Evolutionary conservation across 2,888 invertebrate genomes (phyloP), one percentile per base, ranked within the genome.

Genomic region (Drosophila anomalata): DNA sequence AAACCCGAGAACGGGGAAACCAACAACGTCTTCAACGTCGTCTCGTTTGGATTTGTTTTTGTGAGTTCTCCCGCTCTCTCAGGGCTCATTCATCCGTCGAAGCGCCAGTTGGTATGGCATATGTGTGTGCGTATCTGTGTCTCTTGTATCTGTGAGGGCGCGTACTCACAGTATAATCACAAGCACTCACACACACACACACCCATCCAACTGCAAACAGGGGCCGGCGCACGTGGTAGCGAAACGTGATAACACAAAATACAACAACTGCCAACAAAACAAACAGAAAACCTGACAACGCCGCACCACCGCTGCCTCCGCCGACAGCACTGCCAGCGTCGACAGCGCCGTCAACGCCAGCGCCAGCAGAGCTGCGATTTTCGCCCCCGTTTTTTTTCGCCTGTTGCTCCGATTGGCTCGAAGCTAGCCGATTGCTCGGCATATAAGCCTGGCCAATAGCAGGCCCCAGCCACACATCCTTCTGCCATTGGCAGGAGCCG

Each of bases 221-320:
- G 71, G 74, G 61, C 76, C 76, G 81, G 84, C 84, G 90, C 90
- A 90, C 90, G 90, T 90, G 90, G 90, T 88, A 79, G 77, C 74
- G 78, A 90, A 90, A 90, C 91, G 90, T 90, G 90, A 90, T 91
- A 89, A 80, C 75, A 78, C 88, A 89, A 88, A 83, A 80, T 77
- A 78, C 76, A 70, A 68, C 88, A 74, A 75, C 83, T 73, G 77
- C 69, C 81, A 80, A 78, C 76, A 86, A 79, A 81, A 82, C 83
- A 84, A 89, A 83, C 82, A 89, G 81, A 87, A 89, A 77, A 83
- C 81, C 81, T 78, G 86, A 85, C 76, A 62, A 75, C 76, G 72
- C 39, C 33, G 51, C 48, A 58, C 47, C 62, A 22, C 53, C 65
- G 31, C 36, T 58, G 61, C 33, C 51, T 9, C 33, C 41, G 61